Conservation (phyloP, 2,113 vertebrate genomes). For the Sclerurus mexicanus region DNA sequence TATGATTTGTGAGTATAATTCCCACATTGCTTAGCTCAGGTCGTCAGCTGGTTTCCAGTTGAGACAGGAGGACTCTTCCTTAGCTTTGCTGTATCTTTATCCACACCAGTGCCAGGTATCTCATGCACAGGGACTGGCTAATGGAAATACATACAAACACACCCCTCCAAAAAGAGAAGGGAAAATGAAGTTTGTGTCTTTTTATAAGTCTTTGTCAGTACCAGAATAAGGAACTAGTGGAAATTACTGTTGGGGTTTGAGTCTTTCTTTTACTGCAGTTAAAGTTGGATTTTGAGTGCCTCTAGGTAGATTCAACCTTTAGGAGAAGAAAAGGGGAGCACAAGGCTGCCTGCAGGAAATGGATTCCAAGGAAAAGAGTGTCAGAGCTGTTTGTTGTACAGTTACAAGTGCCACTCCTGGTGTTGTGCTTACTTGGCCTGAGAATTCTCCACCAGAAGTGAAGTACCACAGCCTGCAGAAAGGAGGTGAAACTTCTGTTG, state of each 20-base stretch:
- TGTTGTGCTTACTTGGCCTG: neutral
- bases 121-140: neutral
- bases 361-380: neutral
- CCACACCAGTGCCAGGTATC: neutral
- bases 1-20: constrained; percentile 62
- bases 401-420: neutral
- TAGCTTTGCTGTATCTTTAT: neutral
- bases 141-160: neutral
- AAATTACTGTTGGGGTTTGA: neutral
- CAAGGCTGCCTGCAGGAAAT: neutral
- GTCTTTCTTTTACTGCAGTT: neutral
- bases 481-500: neutral
- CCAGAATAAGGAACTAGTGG: neutral
- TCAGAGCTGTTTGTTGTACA: neutral
- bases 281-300: neutral
- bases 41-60: constrained; percentile 37
- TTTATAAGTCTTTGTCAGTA: neutral
- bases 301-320: neutral
- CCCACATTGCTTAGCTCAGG: constrained; percentile 34
- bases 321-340: neutral
- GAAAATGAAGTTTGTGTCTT: neutral
- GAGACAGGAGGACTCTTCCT: constrained; percentile 1
- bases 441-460: neutral
- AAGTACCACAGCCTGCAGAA: neutral
- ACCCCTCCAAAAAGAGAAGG: neutral